Base-by-base conservation (phyloP, 2,113 vertebrate species). In the Chunga burmeisteri region DNA sequence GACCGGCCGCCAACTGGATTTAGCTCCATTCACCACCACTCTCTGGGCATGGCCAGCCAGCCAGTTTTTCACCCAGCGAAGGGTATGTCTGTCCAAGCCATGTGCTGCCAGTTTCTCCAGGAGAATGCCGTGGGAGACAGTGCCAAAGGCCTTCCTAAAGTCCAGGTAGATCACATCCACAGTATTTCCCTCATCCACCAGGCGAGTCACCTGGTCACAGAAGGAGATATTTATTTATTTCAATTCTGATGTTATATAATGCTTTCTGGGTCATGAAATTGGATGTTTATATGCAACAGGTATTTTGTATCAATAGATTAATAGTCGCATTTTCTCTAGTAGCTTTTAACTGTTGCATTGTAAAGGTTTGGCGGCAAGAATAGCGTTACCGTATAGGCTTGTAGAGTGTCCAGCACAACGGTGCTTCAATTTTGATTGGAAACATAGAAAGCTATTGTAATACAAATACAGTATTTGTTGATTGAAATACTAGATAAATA, bases 401-500 rank as follows among this genome's bases (percentile, higher is more conserved):
- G 30, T 7, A 67, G 21, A 80, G 22, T 17, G 5, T 42, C 42
- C 56, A 75, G 47, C 38, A 91, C 27, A 81, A 67, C 23, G 18
- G 20, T 79, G 10, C 32, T 92, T 53, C 61, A 52, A 36, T 80
- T 96, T 73, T 95, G 63, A 86, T 58, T 93, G 83, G 81, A 80
- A 95, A 94, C 46, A 87, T 15, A 89, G 53, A 77, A 83, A 56
- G 63, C n/a, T 94, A 94, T 80, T 96, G 62, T 74, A 94, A 93
- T 42, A 91, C 29, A 95, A 86, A 92, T 61, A 92, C 46, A 82
- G 44, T 82, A 79, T 90, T 80, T 81, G 46, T 92, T 95, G 91
- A 89, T 89, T 61, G 49, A 89, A 93, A 71, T 80, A 84, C 86
- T 86, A 88, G 80, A 94, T 95, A 97, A 94, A 77, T 82, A 70